A percentile compares a stretch with the other conserved stretches of the same genome.
phyloP scores from a whole-genome alignment of 2,888 invertebrate genomes.

The Cecidostiba fungosa region DNA sequence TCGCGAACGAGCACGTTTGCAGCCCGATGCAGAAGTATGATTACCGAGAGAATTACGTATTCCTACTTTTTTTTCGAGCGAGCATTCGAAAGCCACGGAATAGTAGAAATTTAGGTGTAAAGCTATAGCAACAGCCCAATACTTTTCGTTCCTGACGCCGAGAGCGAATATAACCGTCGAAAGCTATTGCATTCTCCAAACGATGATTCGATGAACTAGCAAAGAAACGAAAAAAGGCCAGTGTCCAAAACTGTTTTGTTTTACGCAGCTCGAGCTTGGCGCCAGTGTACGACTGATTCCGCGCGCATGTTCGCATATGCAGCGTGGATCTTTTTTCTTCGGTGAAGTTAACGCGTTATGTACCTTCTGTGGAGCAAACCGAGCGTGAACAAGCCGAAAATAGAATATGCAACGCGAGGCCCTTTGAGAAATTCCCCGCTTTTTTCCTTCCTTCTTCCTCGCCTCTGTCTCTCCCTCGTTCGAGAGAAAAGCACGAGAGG shows the following conservation, averaged over 20 bases:
- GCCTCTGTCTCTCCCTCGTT: constrained; percentile 7
- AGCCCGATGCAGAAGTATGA: constrained; percentile 53
- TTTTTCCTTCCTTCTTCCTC: constrained; percentile 15
- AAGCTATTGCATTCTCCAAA: too few species aligned
- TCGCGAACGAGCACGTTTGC: constrained; percentile 50
- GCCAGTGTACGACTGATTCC: not conserved
- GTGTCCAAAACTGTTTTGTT: too few species aligned
- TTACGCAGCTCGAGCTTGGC: too few species aligned
- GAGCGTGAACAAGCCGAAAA: constrained; percentile 55
- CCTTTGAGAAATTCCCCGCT: constrained; percentile 42
- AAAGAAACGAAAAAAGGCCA: too few species aligned
- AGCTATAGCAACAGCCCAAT: not conserved
- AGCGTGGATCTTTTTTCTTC: too few species aligned
- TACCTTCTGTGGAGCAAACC: constrained; percentile 52
- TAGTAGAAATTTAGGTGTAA: constrained; percentile 28
- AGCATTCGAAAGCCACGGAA: constrained; percentile 20
- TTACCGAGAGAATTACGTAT: constrained; percentile 55
- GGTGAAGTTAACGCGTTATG: constrained; percentile 33
- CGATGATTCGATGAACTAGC: too few species aligned
- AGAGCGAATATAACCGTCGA: not conserved
- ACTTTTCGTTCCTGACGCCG: constrained; percentile 22
- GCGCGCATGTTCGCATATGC: too few species aligned
- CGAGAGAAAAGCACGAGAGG: constrained; percentile 19
- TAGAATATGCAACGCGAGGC: constrained; percentile 50
- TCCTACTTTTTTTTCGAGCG: constrained; percentile 22